Evolutionary conservation across 1,140 invertebrate species (phyloP), one percentile per base, ranked within the genome.

Genomic region (Pogonomyrmex barbatus): DNA sequence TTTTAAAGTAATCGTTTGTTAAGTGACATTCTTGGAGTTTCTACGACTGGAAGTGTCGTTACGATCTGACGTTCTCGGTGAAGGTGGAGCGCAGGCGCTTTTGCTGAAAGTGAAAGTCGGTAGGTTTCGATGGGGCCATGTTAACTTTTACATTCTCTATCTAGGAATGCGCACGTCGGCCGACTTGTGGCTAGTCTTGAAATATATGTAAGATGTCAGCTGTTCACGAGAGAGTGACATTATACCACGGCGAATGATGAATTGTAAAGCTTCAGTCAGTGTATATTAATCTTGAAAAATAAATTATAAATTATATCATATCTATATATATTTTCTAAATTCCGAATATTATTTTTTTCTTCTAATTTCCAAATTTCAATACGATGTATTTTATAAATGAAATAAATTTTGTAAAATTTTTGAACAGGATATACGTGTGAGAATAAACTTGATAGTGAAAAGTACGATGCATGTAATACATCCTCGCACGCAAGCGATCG

Each of bases 51-150:
- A 73, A 47, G 60, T 24, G 30, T 42, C 79, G 17, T 60, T 50
- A 83, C 24, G 24, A 45, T 33, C 12, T 39, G 63, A 58, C 33
- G 79, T 36, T 73, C 68, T 47, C 54, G 54, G 54, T 60, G 79
- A 83, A 75, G 79, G 67, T 33, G 54, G 68, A 83, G 85, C 67
- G 39, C 73, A 60, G 75, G 77, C 81, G 67, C 87, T 88, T 88
- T 87, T 88, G 86, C 39, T 36, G 86, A 90, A 78, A 90, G 89
- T 90, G 89, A 90, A 90, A 90, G 88, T 90, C 75, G 24, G 58
- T 81, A 76, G 56, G 85, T 90, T 87, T 90, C 70, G 81, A 87
- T 63, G 88, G 76, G 52, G 81, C 68, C 73, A 88, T 56, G 75
- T 36, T 68, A 89, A 87, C 89, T 90, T 89, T 87, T 90, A 89